These are phyloP conservation scores for Athalia cordata DNA, from an alignment of 2,888 invertebrate genomes.

Conservation along the genomic window DNA sequence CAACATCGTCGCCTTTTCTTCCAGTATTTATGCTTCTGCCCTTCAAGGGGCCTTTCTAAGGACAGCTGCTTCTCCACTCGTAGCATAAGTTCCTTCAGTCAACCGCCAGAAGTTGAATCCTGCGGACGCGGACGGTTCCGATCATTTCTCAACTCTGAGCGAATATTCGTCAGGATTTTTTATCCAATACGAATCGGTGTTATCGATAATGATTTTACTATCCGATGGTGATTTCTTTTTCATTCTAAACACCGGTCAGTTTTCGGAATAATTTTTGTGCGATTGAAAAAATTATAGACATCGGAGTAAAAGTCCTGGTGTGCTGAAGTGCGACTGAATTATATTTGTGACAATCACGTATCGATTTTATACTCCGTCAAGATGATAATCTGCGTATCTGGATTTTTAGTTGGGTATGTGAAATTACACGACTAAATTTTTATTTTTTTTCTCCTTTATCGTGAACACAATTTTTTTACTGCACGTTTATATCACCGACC, in stretches of 20 bases:
- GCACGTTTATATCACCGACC: background rate
- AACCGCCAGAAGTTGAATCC: conserved; percentile 56
- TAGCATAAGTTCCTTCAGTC: conserved; percentile 53
- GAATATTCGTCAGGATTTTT: background rate
- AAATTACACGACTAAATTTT: background rate
- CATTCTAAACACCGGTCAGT: too few species aligned
- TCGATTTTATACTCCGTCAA: conserved; percentile 27
- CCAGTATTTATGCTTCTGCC: conserved; percentile 27
- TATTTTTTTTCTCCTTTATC: too few species aligned
- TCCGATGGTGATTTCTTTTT: too few species aligned
- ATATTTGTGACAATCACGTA: too few species aligned
- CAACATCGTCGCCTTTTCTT: conserved; percentile 20
- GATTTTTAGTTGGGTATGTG: conserved; percentile 71
- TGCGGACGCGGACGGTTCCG: conserved; percentile 54
- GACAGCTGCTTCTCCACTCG: conserved; percentile 43
- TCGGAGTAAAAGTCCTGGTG: too few species aligned
- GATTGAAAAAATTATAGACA: too few species aligned
- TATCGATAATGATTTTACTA: background rate
- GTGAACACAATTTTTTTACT: too few species aligned
- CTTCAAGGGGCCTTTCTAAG: conserved; percentile 42
- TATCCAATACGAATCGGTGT: background rate
- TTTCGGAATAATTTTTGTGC: too few species aligned
- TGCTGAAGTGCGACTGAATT: too few species aligned
- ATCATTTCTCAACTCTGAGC: background rate
- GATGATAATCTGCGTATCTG: conserved; percentile 72